Base-by-base conservation (phyloP, 2,888 invertebrate genomes). In the Ornithoptera alexandrae region DNA sequence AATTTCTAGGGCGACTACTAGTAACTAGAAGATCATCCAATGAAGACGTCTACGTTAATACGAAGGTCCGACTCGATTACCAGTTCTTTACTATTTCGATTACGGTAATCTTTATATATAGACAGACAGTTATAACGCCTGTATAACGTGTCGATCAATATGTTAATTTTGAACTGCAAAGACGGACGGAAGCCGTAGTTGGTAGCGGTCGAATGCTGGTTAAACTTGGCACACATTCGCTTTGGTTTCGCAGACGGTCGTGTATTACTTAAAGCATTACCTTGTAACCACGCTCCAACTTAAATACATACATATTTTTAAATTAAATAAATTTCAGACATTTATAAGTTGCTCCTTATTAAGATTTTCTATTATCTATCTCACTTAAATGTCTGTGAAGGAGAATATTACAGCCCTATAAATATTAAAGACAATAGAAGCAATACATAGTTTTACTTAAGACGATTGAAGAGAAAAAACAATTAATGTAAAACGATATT, bases 221-320 rank as follows among this genome's bases (percentile, higher is more conserved):
- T 69, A 69, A 65, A 69, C 69, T 69, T 69, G 69, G 69, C 69
- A 69, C 24, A 69, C 65, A 68, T 69, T 65, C 64, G 56, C 20
- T 57, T 39, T 36, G 56, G 56, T 57, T 64, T 57, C 30, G 56
- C 57, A 22, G 56, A 20, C 64, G 57, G n/a, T 20, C 57, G 57
- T 39, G 39, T 57, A 20, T 57, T 20, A 57, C 57, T 57, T 57
- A 57, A 30, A 20, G 57, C 20, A 20, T 57, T 57, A 20, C 57
- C 57, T 57, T 57, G 57, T 57, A 20, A 50, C 17, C 57, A 20
- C 57, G 57, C 7, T 7, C 22, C 15, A 8, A 18, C 50, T 50
- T 50, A 5, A 50, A 50, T 5, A 15, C 17, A 50, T 50, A 18
- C 0, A 1, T 50, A 15, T 17, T 39, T 10, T 39, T 39, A 39